These are phyloP conservation scores for Allolobophora icterica DNA, from an alignment of 2,888 invertebrate species.

Conservation along the genomic window DNA sequence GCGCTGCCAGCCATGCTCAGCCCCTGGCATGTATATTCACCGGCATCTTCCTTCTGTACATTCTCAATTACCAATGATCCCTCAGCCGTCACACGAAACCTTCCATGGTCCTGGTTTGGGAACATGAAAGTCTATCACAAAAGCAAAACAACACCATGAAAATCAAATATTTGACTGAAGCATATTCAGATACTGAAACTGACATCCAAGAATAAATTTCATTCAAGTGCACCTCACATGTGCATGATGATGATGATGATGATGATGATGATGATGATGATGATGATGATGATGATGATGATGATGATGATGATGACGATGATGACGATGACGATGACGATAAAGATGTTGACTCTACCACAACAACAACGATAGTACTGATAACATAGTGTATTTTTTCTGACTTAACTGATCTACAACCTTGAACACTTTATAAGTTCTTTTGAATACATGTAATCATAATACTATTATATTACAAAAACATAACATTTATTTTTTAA, in stretches of 20 bases:
- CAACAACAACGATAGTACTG: not conserved
- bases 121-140: slow-evolving; percentile 71
- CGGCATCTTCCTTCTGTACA: slow-evolving; percentile 47
- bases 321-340: not conserved
- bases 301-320: not conserved
- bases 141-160: slow-evolving; percentile 48
- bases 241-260: not conserved
- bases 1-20: slow-evolving; percentile 70
- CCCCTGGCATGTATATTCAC: slow-evolving; percentile 49
- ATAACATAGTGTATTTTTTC: not conserved
- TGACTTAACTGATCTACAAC: not conserved
- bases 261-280: not conserved
- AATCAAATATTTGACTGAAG: not conserved
- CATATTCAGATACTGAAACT: not conserved
- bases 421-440: not conserved
- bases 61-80: slow-evolving; percentile 49
- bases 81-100: slow-evolving; percentile 85
- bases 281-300: not conserved
- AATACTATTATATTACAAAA: no score
- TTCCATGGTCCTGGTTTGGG: slow-evolving; percentile 67
- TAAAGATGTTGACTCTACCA: not conserved
- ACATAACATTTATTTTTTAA: no score
- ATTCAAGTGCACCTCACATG: not conserved
- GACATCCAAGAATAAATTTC: not conserved
- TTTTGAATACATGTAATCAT: not conserved